These are phyloP conservation scores for Euschistus heros DNA, from an alignment of 1,140 invertebrate genomes.

Conservation along the genomic window DNA sequence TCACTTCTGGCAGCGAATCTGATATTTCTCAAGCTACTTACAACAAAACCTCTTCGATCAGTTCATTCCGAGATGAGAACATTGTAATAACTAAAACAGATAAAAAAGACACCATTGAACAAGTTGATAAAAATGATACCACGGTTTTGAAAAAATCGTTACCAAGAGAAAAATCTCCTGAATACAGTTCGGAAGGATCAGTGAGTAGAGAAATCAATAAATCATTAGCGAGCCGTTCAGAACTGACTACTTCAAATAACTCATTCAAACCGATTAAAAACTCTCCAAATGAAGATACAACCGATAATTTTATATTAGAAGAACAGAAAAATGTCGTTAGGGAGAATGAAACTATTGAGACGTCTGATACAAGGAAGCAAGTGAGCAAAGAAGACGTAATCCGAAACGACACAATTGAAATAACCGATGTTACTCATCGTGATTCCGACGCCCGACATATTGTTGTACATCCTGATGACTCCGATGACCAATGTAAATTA, in stretches of 20 bases:
- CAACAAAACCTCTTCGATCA: conserved; percentile 24
- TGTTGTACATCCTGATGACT: no score
- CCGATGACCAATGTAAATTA: no score
- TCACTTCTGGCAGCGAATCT: conserved; percentile 27
- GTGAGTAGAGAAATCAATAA: conserved; percentile 30
- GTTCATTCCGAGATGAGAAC: not conserved
- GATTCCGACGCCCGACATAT: no score
- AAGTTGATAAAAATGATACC: conserved; percentile 16
- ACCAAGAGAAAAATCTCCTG: conserved; percentile 31
- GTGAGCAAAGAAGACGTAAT: no score
- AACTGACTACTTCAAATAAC: conserved; percentile 31
- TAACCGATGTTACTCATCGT: no score
- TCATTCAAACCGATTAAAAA: conserved; percentile 32
- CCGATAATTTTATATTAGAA: conserved; percentile 22
- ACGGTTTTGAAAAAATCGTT: conserved; percentile 14
- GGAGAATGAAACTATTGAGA: not conserved
- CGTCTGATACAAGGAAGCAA: no score
- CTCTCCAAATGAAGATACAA: conserved; percentile 11
- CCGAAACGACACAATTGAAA: no score
- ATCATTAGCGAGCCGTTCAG: conserved; percentile 11
- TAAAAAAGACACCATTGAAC: conserved; percentile 12
- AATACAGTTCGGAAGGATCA: conserved; percentile 34
- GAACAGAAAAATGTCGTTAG: not conserved
- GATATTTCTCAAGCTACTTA: conserved; percentile 30
- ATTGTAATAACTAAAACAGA: conserved; percentile 5